Conservation (phyloP, 1,140 invertebrate species). For the Mercenaria mercenaria region DNA sequence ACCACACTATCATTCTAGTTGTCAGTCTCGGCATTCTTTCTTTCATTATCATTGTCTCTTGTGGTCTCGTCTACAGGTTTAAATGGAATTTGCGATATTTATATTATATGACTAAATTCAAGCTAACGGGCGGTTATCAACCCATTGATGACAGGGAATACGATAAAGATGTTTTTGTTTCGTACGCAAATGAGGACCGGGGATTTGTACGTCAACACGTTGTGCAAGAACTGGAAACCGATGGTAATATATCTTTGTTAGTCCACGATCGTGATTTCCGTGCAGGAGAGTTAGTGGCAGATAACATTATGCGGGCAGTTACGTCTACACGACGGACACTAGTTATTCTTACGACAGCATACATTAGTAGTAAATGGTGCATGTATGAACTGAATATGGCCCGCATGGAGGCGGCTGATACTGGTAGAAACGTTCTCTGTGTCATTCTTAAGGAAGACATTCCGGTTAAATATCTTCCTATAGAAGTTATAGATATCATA, state of each 20-base stretch:
- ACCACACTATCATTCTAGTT: neutral
- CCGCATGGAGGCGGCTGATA: slow-evolving; percentile 65
- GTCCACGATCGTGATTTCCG: slow-evolving; percentile 74
- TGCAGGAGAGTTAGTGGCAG: slow-evolving; percentile 86
- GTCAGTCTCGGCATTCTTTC: neutral
- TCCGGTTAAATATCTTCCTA: slow-evolving; percentile 34
- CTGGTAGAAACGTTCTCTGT: slow-evolving; percentile 69
- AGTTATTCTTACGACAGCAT: slow-evolving; percentile 88
- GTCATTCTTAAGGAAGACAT: slow-evolving; percentile 69
- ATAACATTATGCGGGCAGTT: slow-evolving; percentile 88
- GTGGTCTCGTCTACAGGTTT: slow-evolving; percentile 52
- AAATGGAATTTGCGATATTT: slow-evolving; percentile 64
- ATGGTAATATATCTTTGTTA: slow-evolving; percentile 60
- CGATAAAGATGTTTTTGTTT: slow-evolving; percentile 72
- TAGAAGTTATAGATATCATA: slow-evolving; percentile 60
- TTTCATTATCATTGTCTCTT: neutral
- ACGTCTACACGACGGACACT: slow-evolving; percentile 88
- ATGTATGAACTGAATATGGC: slow-evolving; percentile 88
- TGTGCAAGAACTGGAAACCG: slow-evolving; percentile 33
- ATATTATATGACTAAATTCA: slow-evolving; percentile 51
- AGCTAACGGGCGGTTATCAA: neutral
- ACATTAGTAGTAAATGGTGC: slow-evolving; percentile 90
- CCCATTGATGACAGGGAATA: slow-evolving; percentile 17
- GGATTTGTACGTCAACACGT: slow-evolving; percentile 57
- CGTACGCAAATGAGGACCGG: slow-evolving; percentile 67